Evolutionary conservation across 2,888 invertebrate genomes (phyloP).

Genomic region (Callyntrura guangdongensis): DNA sequence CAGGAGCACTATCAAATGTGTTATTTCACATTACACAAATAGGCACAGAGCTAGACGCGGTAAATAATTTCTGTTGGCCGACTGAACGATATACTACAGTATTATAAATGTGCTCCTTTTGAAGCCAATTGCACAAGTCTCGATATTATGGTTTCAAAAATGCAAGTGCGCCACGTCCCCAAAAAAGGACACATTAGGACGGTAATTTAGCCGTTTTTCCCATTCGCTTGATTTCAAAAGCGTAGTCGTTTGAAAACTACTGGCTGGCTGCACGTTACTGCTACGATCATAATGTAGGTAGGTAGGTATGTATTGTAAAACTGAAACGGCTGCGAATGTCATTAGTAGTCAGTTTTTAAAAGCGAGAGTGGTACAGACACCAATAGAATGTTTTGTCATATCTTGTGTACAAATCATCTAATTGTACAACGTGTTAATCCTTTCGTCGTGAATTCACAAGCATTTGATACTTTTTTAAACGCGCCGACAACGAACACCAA

Average conservation of each 20-base stretch:
- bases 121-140: not conserved
- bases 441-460: slow-evolving; percentile 19
- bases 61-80: not conserved
- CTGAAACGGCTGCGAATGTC: not conserved
- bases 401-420: slow-evolving; percentile 19
- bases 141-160: not conserved
- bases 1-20: not conserved
- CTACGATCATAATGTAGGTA: not conserved
- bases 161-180: not conserved
- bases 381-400: slow-evolving; percentile 11
- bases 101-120: not conserved
- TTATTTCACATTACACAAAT: not conserved
- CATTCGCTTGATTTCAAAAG: slow-evolving; percentile 31
- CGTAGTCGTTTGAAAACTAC: not conserved
- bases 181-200: slow-evolving; percentile 38
- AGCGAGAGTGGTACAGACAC: slow-evolving; percentile 36
- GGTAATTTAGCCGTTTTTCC: slow-evolving; percentile 40
- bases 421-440: slow-evolving; percentile 49
- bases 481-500: not conserved
- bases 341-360: slow-evolving; percentile 5
- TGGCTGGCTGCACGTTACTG: not conserved
- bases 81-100: not conserved
- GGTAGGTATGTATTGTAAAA: not conserved
- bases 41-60: not conserved
- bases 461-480: slow-evolving; percentile 18